Evolutionary conservation across 1,140 invertebrate species (phyloP), one percentile per base, ranked within the genome.

Genomic region (Zaprionus tsacasi): DNA sequence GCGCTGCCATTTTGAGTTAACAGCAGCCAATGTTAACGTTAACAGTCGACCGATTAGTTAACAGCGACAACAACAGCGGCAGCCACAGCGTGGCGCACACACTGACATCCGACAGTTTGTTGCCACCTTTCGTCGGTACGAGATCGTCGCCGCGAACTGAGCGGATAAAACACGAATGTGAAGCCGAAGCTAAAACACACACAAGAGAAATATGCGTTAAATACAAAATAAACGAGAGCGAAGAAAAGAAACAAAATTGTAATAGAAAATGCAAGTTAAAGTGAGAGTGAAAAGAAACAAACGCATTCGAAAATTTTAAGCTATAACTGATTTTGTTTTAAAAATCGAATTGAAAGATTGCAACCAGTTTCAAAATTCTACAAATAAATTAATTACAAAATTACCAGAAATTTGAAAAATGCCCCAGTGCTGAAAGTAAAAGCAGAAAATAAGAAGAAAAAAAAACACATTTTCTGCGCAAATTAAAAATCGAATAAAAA

Each of bases 261-360:
- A 59, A 48, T 43, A 27, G 54, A 63, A 75, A 70, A 60, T 82
- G 76, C 60, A 76, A 60, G 56, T 67, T 64, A 63, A 70, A 55
- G 57, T 61, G 59, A 70, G 59, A 74, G 50, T 48, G 65, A 61
- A 35, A 43, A 10, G 56, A 3, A 30, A 30, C 1, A 30, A 30
- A 30, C 27, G 27, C 61, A 58, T 77, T 67, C 67, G 30, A 55
- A 54, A 38, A 52, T 56, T 66, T 66, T 6, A 25, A 35, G 40
- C 2, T 72, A 52, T 60, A 78, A 82, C 81, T 89, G 85, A 89
- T 89, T 89, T 89, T 89, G 81, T 89, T 89, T 81, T 83, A 89
- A 89, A 89, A 89, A 88, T 88, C 83, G 76, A 89, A 88, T 88
- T 80, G 76, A 71, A 36, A 33, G 61, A 30, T 30, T 30, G 27